Evolutionary conservation across 2,113 vertebrate genomes (phyloP).

Genomic region (Melanerpes aurifrons): DNA sequence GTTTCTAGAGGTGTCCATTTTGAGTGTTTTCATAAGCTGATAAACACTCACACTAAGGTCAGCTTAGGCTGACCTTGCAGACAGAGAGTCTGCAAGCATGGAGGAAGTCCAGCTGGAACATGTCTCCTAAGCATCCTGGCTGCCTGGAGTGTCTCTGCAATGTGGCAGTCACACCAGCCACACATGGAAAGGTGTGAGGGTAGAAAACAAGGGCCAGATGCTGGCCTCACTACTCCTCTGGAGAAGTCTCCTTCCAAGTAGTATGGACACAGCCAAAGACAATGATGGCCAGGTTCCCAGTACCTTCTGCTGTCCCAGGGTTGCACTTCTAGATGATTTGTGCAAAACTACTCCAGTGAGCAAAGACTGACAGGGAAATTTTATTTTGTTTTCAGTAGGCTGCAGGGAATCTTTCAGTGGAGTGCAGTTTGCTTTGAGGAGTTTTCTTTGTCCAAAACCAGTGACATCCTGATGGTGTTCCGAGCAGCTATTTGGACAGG

Average conservation of each 20-base stretch:
- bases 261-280: neutral
- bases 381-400: neutral
- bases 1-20: neutral
- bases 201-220: neutral
- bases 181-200: neutral
- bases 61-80: neutral
- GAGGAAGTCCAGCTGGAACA: neutral
- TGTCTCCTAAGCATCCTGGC: neutral
- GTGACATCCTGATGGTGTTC: neutral
- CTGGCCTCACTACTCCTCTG: neutral
- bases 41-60: neutral
- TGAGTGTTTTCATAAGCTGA: neutral
- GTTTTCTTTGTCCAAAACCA: neutral
- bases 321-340: conserved; percentile 1
- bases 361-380: neutral
- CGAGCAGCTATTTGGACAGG: neutral
- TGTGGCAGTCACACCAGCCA: neutral
- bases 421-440: neutral
- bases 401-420: neutral
- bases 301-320: conserved; percentile 8
- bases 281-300: conserved; percentile 26
- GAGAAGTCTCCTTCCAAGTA: neutral
- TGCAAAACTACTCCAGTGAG: neutral
- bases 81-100: neutral
- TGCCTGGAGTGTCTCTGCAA: neutral